Evolutionary conservation across 2,797 vertebrate genomes (phyloP).

Genomic region (Sebastiscus albofasciatus): DNA sequence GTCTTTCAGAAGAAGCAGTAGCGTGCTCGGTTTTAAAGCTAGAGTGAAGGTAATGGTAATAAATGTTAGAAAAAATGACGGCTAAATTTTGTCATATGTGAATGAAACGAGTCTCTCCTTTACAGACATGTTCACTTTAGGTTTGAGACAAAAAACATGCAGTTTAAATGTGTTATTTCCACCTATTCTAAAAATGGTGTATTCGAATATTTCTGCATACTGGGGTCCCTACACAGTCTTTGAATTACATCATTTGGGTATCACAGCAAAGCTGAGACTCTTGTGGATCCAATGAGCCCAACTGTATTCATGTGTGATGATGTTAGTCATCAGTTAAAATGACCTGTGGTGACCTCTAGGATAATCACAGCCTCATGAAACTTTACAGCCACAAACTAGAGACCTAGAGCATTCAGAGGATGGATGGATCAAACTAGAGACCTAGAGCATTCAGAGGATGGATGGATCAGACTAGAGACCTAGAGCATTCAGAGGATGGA

Average conservation of each 20-base stretch:
- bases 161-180: not conserved
- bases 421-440: no score
- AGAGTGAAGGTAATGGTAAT: not conserved
- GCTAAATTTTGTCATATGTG: not conserved
- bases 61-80: not conserved
- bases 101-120: not conserved
- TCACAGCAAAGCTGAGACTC: not conserved
- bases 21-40: no score
- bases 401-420: no score
- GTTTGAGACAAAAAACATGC: not conserved
- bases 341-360: no score
- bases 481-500: no score
- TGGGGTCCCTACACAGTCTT: not conserved
- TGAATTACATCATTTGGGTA: not conserved
- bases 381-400: no score
- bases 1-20: not conserved
- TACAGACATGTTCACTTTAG: no score
- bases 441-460: no score
- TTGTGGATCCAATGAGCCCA: not conserved
- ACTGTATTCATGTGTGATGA: not conserved
- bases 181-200: not conserved
- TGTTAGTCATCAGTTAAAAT: not conserved
- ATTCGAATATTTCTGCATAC: not conserved
- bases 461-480: no score
- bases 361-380: no score